Base-by-base conservation (phyloP, 2,888 invertebrate genomes). In the Hesperia comma region DNA sequence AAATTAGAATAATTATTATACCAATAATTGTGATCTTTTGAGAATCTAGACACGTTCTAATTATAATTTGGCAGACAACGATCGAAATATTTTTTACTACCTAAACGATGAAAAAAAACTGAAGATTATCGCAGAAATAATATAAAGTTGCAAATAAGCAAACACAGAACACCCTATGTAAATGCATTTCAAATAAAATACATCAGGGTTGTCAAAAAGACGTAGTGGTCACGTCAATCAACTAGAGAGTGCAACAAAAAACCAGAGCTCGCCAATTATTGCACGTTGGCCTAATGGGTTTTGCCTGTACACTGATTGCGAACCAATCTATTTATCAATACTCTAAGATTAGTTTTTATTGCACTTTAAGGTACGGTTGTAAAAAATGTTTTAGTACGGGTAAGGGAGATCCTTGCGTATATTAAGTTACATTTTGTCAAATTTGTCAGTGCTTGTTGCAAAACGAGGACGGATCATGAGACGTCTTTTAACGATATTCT, bases 211-310 rank as follows among this genome's bases (percentile, higher is more conserved):
- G 91, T 91, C 92, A 90, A 87, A 90, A 87, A 88, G 91, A 90
- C 82, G 88, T 87, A 92, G 86, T 86, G 90, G 82, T 77, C 77
- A 73, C 88, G 90, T 92, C 92, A 91, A 87, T 92, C 92, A 92
- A 77, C 72, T 73, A 61, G 67, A 71, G 74, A 77, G 80, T 79
- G 79, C 77, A 77, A 55, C 83, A 86, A 85, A 87, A 90, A 90
- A 88, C 78, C 81, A 82, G 82, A 76, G 76, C 75, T 81, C 82
- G 85, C 87, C 87, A 90, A 91, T 92, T 88, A 90, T 86, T 86
- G 81, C 82, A 77, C 78, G 82, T 85, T 83, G 83, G 87, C 85
- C 84, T 92, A 92, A 92, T 92, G 90, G 91, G 77, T 90, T 90
- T 92, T 87, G 79, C 88, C 76, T 88, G 90, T 89, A 82, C 66